Evolutionary conservation across 2,113 vertebrate genomes (phyloP), one percentile per base, ranked within the genome.

Genomic region (Onychorhynchus coronatus): DNA sequence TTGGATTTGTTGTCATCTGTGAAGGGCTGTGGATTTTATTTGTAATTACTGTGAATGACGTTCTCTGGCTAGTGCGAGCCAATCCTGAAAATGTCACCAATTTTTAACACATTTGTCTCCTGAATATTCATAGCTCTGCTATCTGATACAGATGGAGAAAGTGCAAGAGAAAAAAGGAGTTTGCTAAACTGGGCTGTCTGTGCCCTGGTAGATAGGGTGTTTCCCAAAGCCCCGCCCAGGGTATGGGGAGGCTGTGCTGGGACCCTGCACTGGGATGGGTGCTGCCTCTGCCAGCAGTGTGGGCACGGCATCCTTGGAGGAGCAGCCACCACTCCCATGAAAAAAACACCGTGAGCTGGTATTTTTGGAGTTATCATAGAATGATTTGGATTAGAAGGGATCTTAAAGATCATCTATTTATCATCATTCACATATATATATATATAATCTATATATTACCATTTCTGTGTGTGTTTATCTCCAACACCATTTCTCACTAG

Each of bases 1-100:
- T 88, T 96, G 96, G 92, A 74, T 96, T 93, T 93, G 91, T 96
- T 96, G 95, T 95, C 88, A 88, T 96, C 82, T 83, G 85, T 71
- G 93, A 95, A 91, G 82, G 75, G 82, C 82, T 94, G 91, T 80
- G 91, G 93, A 85, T 94, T 93, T 95, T 74, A 75, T 89, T 91
- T 18, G 12, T 91, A 89, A 79, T 95, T 87, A 75, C 91, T 78
- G 89, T 20, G n/a, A 92, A 58, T 85, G 91, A 95, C 61, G 84
- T 93, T 65, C 74, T 21, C 93, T 94, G 96, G 96, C 90, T 95
- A 76, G 66, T 5, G 8, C 0, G 28, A 93, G 93, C 91, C 93
- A 49, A 88, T 66, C 81, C 94, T 85, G 87, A 4, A 87, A 93
- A 96, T 96, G 94, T 91, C 94, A 96, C 76, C 17, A 6, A 2